These are phyloP conservation scores for Enchytraeus crypticus DNA, from an alignment of 2,888 invertebrate species.

Conservation along the genomic window DNA sequence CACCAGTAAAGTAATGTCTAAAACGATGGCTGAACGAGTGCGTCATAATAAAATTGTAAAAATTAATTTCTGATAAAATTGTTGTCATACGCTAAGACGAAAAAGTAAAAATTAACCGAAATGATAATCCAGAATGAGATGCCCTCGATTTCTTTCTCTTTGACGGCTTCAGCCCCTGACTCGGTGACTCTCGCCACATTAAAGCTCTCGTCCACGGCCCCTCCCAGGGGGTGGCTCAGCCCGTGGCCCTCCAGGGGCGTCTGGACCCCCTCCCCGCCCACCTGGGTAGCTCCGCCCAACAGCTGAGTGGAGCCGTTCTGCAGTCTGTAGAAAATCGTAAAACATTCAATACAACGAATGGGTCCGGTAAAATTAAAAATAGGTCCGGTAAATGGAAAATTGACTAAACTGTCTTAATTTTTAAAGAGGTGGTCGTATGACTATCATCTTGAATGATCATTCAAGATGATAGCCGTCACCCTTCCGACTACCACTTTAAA, in stretches of 20 bases:
- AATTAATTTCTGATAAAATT: no score
- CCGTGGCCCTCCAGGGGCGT: neutral
- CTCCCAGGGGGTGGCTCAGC: conserved; percentile 48
- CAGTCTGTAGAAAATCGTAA: neutral
- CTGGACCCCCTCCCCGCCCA: no score
- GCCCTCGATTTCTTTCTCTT: conserved; percentile 6
- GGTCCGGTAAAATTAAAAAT: neutral
- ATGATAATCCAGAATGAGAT: conserved; percentile 43
- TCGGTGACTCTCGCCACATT: conserved; percentile 38
- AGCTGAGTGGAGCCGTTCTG: conserved; percentile 1
- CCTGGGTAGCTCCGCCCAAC: neutral
- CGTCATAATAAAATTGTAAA: no score
- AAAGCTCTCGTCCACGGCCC: conserved; percentile 56
- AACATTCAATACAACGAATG: neutral
- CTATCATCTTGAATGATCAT: no score
- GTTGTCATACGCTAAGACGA: no score
- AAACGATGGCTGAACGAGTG: no score
- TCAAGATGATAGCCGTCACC: no score
- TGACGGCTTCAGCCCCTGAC: conserved; percentile 49
- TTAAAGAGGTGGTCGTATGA: no score
- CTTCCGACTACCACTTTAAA: no score
- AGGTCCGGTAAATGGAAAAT: no score
- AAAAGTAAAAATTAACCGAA: conserved; percentile 36
- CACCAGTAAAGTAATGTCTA: no score
- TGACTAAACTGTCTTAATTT: no score